phyloP scores from a whole-genome alignment of 1,140 invertebrate species.

The Polyergus mexicanus region DNA sequence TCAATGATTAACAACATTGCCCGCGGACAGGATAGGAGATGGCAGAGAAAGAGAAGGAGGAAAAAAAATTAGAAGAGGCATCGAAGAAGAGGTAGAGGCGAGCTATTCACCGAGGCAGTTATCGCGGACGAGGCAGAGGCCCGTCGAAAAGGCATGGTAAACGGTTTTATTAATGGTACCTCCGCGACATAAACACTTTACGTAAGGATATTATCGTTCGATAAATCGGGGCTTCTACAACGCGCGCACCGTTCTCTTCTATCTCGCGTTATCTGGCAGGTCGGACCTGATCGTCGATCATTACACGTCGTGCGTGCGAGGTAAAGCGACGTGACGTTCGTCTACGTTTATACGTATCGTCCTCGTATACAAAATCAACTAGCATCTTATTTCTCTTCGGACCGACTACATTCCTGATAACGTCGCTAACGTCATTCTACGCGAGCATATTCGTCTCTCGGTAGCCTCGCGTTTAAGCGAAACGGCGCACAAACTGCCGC shows the following conservation, averaged over 20 bases:
- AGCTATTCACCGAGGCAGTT: conserved; percentile 55
- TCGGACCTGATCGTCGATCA: conserved; percentile 79
- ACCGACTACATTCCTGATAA: conserved; percentile 34
- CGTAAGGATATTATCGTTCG: conserved; percentile 82
- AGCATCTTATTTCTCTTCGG: conserved; percentile 42
- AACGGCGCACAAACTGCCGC: neutral
- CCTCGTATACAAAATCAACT: conserved; percentile 9
- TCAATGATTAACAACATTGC: conserved; percentile 36
- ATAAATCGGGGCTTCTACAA: conserved; percentile 81
- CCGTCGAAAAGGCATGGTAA: conserved; percentile 74
- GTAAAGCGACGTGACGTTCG: conserved; percentile 27
- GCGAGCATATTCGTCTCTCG: neutral
- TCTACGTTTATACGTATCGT: conserved; percentile 38
- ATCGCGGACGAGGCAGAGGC: conserved; percentile 68
- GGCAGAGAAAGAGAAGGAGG: neutral
- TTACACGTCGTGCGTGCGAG: conserved; percentile 44
- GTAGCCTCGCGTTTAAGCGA: conserved; percentile 3
- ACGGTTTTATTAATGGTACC: conserved; percentile 80
- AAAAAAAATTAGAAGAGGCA: neutral
- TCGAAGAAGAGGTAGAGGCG: conserved; percentile 7
- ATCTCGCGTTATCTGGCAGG: conserved; percentile 68
- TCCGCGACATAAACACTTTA: conserved; percentile 82
- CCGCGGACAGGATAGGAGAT: conserved; percentile 9
- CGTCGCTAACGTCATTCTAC: neutral
- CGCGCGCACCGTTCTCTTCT: conserved; percentile 65